These are phyloP conservation scores for Eupeodes luniger DNA, from an alignment of 2,888 invertebrate genomes.

Conservation along the genomic window DNA sequence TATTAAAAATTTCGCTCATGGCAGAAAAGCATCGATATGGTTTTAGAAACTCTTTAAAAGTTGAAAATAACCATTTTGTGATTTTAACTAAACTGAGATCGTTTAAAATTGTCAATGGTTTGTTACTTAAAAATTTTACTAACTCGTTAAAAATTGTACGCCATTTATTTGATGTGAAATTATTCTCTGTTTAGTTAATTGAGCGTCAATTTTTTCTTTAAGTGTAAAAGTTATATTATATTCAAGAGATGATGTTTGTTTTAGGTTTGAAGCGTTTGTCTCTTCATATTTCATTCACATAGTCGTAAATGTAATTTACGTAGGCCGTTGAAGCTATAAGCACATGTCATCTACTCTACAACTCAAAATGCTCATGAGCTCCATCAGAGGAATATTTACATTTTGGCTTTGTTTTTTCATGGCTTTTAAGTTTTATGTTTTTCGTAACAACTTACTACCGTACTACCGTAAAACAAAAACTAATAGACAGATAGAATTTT, in stretches of 20 bases:
- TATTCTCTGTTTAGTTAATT: too few species aligned
- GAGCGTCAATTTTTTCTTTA: background rate
- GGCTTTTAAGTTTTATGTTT: slow-evolving; percentile 49
- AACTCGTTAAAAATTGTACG: too few species aligned
- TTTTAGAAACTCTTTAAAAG: too few species aligned
- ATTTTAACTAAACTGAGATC: too few species aligned
- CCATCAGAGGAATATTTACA: slow-evolving; percentile 34
- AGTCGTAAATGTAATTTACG: slow-evolving; percentile 29
- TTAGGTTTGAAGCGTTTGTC: slow-evolving; percentile 53
- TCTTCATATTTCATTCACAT: background rate
- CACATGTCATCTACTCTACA: slow-evolving; percentile 66
- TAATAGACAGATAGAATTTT: background rate
- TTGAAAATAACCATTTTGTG: too few species aligned
- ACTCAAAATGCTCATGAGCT: slow-evolving; percentile 51
- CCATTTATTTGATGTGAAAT: too few species aligned
- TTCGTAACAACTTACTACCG: slow-evolving; percentile 47
- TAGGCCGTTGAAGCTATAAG: slow-evolving; percentile 63
- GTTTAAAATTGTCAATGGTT: too few species aligned
- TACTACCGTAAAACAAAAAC: slow-evolving; percentile 17
- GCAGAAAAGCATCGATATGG: too few species aligned
- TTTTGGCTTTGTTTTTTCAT: slow-evolving; percentile 39
- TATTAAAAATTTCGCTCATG: too few species aligned
- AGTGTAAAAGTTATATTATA: slow-evolving; percentile 11
- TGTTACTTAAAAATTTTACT: too few species aligned
- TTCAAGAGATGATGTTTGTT: slow-evolving; percentile 44